A percentile compares a stretch with the other conserved stretches of the same genome.
Evolutionary conservation across 2,888 invertebrate genomes (phyloP).

Genomic region (Drosophila villosipedis): DNA sequence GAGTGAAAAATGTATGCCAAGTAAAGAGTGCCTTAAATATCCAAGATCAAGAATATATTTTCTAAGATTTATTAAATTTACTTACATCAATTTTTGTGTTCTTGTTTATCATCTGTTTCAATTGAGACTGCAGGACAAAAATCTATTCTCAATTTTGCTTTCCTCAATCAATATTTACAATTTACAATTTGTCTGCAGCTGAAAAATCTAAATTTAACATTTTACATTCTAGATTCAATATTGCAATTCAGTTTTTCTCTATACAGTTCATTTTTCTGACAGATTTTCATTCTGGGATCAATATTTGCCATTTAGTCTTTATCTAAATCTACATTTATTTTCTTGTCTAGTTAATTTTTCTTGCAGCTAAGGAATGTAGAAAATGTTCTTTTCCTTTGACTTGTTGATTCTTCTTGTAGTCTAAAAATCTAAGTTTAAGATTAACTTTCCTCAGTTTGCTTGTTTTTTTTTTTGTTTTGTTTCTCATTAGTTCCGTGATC

Average conservation of each 20-base stretch:
- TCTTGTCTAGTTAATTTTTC: neutral
- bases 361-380: neutral
- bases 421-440: neutral
- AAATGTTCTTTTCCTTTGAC: neutral
- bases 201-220: neutral
- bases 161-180: neutral
- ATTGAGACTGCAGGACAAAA: neutral
- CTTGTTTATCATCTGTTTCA: neutral
- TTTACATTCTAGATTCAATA: neutral
- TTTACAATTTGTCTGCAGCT: neutral
- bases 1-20: neutral
- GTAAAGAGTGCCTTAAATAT: neutral
- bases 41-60: neutral
- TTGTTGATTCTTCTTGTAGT: neutral
- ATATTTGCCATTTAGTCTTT: neutral
- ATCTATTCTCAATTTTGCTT: neutral
- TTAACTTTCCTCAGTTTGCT: neutral
- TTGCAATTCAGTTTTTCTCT: too few species aligned
- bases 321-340: neutral
- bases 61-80: too few species aligned
- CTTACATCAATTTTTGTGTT: neutral
- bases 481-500: neutral
- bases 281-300: neutral
- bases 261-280: accelerated
- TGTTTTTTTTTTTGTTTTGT: neutral